Conservation (phyloP, 2,888 invertebrate genomes). For the Campaea margaritaria region DNA sequence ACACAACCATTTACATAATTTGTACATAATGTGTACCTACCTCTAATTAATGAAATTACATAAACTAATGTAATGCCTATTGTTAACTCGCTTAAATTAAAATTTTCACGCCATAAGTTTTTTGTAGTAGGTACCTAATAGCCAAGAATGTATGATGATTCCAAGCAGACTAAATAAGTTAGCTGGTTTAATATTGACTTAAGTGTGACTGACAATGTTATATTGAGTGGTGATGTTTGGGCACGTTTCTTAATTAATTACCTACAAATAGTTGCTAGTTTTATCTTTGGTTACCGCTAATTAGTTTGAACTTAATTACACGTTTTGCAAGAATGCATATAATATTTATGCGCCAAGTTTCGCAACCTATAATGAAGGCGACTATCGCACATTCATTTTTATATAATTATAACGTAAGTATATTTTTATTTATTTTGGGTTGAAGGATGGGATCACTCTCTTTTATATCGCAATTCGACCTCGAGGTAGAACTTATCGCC, state of each 20-base stretch:
- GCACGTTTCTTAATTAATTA: slow-evolving; percentile 14
- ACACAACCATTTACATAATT: slow-evolving; percentile 46
- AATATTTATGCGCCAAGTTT: background rate
- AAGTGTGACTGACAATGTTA: slow-evolving; percentile 8
- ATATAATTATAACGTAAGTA: too few relatives aligned
- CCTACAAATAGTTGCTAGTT: slow-evolving; percentile 3
- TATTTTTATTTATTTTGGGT: too few relatives aligned
- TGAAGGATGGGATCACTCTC: too few relatives aligned
- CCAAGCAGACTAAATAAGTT: slow-evolving; percentile 3
- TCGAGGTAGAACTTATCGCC: too few relatives aligned
- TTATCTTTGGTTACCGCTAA: slow-evolving; percentile 6
- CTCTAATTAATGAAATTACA: slow-evolving; percentile 39
- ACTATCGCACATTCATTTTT: background rate
- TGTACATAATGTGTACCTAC: slow-evolving; percentile 22
- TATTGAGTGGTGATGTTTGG: slow-evolving; percentile 9
- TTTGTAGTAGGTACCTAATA: background rate
- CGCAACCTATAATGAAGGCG: slow-evolving; percentile 12
- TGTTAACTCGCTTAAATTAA: slow-evolving; percentile 33
- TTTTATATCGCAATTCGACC: too few relatives aligned
- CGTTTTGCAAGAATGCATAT: slow-evolving; percentile 18
- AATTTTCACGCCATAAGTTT: slow-evolving; percentile 23
- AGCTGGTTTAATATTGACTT: slow-evolving; percentile 4
- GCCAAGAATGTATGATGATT: slow-evolving; percentile 13
- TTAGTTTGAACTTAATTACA: slow-evolving; percentile 13
- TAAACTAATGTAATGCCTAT: slow-evolving; percentile 36